phyloP scores from a whole-genome alignment of 2,797 vertebrate species.

The Girardinus metallicus region DNA sequence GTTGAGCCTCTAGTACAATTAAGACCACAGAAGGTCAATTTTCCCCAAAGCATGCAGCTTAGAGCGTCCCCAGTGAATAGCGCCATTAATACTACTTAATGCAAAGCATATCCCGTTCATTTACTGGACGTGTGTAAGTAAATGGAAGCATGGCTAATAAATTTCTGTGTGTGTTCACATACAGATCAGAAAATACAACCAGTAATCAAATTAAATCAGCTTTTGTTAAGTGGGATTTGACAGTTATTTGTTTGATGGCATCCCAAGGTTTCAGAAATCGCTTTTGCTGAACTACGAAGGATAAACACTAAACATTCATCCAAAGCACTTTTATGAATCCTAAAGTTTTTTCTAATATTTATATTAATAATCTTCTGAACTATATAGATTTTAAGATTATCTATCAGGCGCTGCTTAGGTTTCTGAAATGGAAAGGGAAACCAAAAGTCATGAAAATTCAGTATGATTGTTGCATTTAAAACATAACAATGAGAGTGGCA shows the following conservation, averaged over 20 bases:
- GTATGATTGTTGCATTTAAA: neutral
- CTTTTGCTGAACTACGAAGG: neutral
- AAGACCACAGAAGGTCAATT: constrained; percentile 77
- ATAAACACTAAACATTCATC: neutral
- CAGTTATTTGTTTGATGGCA: constrained; percentile 31
- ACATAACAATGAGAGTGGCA: neutral
- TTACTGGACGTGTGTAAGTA: constrained; percentile 30
- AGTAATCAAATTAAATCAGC: constrained; percentile 46
- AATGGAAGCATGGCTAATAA: constrained; percentile 8
- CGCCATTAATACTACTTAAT: constrained; percentile 68
- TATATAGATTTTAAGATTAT: neutral
- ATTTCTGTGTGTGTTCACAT: constrained; percentile 39
- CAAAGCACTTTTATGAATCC: neutral
- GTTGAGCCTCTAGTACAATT: constrained; percentile 74
- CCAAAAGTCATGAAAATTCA: neutral
- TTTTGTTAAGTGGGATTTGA: constrained; percentile 48
- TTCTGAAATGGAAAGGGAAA: neutral
- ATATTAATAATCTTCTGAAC: neutral
- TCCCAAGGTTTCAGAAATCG: constrained; percentile 9
- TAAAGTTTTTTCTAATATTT: neutral
- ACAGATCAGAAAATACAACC: constrained; percentile 23
- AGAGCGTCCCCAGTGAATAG: constrained; percentile 55
- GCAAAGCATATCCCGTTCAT: constrained; percentile 56
- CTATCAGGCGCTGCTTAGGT: neutral
- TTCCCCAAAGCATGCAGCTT: constrained; percentile 61